Evolutionary conservation across 2,113 vertebrate genomes (phyloP), one percentile per base, ranked within the genome.

Genomic region (Plecturocebus donacophilus): DNA sequence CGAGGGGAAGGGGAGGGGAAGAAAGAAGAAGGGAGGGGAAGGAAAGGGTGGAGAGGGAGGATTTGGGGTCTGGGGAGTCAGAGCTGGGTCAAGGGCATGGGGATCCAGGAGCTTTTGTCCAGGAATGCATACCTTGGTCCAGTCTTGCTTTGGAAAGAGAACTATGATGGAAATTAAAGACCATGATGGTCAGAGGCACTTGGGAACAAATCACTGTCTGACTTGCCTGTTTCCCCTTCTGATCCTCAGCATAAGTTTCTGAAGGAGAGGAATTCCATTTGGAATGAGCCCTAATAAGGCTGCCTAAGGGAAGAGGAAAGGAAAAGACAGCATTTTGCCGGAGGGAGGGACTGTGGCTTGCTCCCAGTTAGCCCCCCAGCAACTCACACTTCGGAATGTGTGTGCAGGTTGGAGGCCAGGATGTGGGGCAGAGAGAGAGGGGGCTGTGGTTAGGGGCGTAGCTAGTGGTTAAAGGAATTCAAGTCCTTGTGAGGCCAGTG

Each of bases 171-270:
- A n/a, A 32, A 27, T 0, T 19, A 61, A 73, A 45, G 40, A 13
- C 12, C 0, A 12, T 0, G 0, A 25, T 21, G 25, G 32, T 49
- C 16, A 47, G 66, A 2, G 71, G 13, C 4, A 8, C 19, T 56
- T 10, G 3, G 38, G 14, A 75, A 40, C 23, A 79, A 54, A 64
- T 40, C 13, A 3, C 42, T 54, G 4, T 75, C 52, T 83, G 49
- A 42, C 17, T 58, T 14, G 19, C 12, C n/a, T 64, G 6, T 76
- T 70, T 23, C 20, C 75, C 23, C 1, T 54, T 19, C 54, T 56
- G 23, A 81, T 27, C 85, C 70, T 85, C 27, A 58, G 52, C 19
- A 13, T 8, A 45, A 32, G 45, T 45, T 95, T 58, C 91, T 88
- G 23, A 49, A 77, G 21, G 56, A 47, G 27, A 91, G 42, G 19